phyloP scores from a whole-genome alignment of 2,888 invertebrate genomes.

The Tetheella fluctuosa region DNA sequence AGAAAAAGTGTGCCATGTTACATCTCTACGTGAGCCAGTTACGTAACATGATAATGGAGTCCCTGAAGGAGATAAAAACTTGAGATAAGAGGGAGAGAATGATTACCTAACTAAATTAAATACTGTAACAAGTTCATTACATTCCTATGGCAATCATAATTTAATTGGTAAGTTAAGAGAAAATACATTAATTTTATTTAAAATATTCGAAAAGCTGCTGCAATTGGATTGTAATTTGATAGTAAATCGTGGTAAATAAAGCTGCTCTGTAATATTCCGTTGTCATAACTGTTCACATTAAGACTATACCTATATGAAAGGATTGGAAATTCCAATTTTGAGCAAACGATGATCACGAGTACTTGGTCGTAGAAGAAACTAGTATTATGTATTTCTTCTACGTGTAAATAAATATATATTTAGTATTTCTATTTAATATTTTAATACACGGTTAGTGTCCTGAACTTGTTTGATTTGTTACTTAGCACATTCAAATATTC shows the following conservation, averaged over 20 bases:
- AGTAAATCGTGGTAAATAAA: not conserved
- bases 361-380: too few species aligned
- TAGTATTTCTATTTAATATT: not conserved
- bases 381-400: too few species aligned
- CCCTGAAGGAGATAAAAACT: conserved; percentile 9
- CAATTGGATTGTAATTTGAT: too few species aligned
- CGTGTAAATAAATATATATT: not conserved
- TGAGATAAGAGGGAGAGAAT: not conserved
- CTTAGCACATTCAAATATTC: conserved; percentile 30
- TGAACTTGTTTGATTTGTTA: not conserved
- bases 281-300: too few species aligned
- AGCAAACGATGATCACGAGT: too few species aligned
- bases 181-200: too few species aligned
- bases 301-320: too few species aligned
- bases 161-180: too few species aligned
- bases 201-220: too few species aligned
- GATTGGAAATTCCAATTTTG: too few species aligned
- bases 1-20: conserved; percentile 8
- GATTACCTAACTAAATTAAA: not conserved
- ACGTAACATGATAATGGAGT: conserved; percentile 2
- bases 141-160: not conserved
- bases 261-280: not conserved
- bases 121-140: too few species aligned
- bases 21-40: conserved; percentile 5
- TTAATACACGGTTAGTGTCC: not conserved